Evolutionary conservation across 2,888 invertebrate species (phyloP), one percentile per base, ranked within the genome.

Genomic region (Beris chalybata): DNA sequence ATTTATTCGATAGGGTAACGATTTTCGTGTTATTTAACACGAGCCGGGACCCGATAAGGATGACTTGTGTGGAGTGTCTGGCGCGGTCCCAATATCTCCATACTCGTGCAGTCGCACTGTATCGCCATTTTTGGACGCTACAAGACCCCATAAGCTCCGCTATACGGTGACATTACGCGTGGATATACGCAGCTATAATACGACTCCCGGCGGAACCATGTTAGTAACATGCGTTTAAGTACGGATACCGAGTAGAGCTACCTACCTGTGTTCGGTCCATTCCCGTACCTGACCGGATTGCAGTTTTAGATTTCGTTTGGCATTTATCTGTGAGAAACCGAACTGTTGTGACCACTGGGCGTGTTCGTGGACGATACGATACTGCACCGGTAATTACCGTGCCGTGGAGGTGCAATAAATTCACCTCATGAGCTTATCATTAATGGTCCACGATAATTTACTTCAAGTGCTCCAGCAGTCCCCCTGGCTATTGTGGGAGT

Each of bases 361-460:
- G 43, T 48, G 30, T 30, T 50, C 61, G 30, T 38, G 12, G n/a
- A 12, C n/a, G 38, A 22, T 22, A 1, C 38, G 31, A 50, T 50
- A 29, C 6, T 38, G 13, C 38, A 5, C 38, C 22, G 22, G 52
- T 61, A 61, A 61, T 61, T 61, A 61, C 61, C 11, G 52, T 61
- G 31, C 38, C 61, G 61, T 52, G 32, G 3, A 11, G 32, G 30
- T 52, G 47, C 61, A 61, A 61, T 61, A 61, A 61, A 61, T 61
- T 61, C 61, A 50, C 38, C 52, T 61, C 61, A 50, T 61, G 61
- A 52, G 61, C 50, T 61, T 61, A 61, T 61, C 61, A 61, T 50
- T 52, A 61, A 61, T 61, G 61, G 61, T 12, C 61, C 13, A 38
- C 31, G 38, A 22, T 43, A 50, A 61, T 47, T 61, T 61, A 61